Evolutionary conservation across 2,888 invertebrate genomes (phyloP), one percentile per base, ranked within the genome.

Genomic region (Cepaea hortensis): DNA sequence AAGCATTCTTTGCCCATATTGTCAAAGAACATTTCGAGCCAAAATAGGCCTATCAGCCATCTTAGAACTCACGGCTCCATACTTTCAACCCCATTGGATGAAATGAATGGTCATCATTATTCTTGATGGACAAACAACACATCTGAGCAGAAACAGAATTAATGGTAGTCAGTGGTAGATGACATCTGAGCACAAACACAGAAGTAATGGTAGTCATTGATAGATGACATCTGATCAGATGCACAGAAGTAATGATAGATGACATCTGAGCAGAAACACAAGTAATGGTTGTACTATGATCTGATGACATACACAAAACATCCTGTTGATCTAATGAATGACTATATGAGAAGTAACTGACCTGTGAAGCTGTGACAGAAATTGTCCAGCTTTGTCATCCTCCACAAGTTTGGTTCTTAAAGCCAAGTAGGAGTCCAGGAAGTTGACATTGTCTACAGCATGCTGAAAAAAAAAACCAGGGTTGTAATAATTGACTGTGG

Each of bases 141-240:
- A 35, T 35, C 35, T 35, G 35, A 35, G 35, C 35, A 35, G 35
- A 35, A 35, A 35, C 1, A 35, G 35, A 35, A 35, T 35, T 35
- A 35, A 35, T 35, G 35, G 35, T 35, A 35, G 35, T 35, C 35
- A 35, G 35, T 15, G 93, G 93, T 35, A 93, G 87, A 82, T 91
- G 90, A 81, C 93, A 93, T 77, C 93, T 93, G 82, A 3, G 87
- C 79, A 50, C 35, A 62, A 23, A n/a, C 68, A 68, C 5, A 20
- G n/a, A 68, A 68, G 18, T 15, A n/a, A 6, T 18, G 5, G n/a
- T 20, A 68, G 35, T 35, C 35, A 68, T 20, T 20, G 5, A 4
- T 65, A 18, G 65, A 65, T 13, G 9, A 65, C 18, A 35, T 9
- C 6, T 55, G 55, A 55, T 6, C 55, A 68, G 18, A 68, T 2